Percentiles rank a stretch among this genome's conserved stretches.
Conservation (phyloP, 2,888 invertebrate species). For the Hypselothyrea guttata region DNA sequence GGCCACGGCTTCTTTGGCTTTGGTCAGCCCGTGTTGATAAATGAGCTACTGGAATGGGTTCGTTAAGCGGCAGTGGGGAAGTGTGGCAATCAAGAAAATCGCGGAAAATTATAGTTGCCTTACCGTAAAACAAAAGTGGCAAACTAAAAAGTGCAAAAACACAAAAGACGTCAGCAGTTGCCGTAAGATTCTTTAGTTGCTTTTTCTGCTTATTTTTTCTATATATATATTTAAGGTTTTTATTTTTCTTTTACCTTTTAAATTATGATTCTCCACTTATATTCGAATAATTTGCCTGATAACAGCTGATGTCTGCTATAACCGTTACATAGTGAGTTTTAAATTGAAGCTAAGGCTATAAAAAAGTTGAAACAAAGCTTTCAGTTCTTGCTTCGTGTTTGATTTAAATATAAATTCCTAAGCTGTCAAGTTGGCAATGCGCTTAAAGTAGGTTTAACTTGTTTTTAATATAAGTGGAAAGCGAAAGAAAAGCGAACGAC, state of each 20-base stretch:
- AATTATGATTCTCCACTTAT: slow-evolving; percentile 17
- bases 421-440: too few species aligned
- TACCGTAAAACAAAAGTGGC: slow-evolving; percentile 44
- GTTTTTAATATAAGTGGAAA: too few species aligned
- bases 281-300: slow-evolving; percentile 20
- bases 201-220: not conserved
- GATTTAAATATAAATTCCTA: too few species aligned
- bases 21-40: slow-evolving; percentile 67
- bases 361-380: slow-evolving; percentile 4
- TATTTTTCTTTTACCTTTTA: slow-evolving; percentile 39
- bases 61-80: slow-evolving; percentile 29
- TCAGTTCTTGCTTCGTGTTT: too few species aligned
- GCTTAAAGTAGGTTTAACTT: too few species aligned
- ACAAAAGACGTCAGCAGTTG: slow-evolving; percentile 45
- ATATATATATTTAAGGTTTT: slow-evolving; percentile 19
- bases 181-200: slow-evolving; percentile 26
- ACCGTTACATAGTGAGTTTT: slow-evolving; percentile 30
- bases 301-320: slow-evolving; percentile 19
- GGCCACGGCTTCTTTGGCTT: slow-evolving; percentile 52
- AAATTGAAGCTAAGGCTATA: slow-evolving; percentile 28
- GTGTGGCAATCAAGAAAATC: slow-evolving; percentile 66
- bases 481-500: too few species aligned
- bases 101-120: slow-evolving; percentile 71
- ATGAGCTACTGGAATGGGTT: slow-evolving; percentile 57
- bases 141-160: slow-evolving; percentile 33